These are phyloP conservation scores for Boloria selene DNA, from an alignment of 2,888 invertebrate genomes.

Conservation along the genomic window DNA sequence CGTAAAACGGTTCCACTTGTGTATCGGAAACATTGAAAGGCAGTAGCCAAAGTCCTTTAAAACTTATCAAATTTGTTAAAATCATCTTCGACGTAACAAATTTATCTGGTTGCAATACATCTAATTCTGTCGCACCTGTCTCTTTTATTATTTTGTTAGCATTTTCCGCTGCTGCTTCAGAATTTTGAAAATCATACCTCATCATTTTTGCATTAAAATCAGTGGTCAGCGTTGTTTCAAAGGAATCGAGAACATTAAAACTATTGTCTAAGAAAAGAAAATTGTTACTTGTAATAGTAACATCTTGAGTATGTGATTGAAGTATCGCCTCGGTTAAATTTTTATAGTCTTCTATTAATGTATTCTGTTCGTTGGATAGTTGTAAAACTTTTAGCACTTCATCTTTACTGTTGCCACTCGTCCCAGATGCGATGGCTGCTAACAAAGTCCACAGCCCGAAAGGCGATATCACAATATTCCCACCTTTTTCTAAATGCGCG, in stretches of 20 bases:
- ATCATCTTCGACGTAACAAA: constrained; percentile 83
- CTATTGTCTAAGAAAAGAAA: constrained; percentile 71
- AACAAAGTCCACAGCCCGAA: constrained; percentile 77
- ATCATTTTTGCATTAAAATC: constrained; percentile 68
- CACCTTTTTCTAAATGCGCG: constrained; percentile 62
- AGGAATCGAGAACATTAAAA: constrained; percentile 58
- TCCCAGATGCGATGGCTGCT: constrained; percentile 71
- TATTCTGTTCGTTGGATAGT: constrained; percentile 55
- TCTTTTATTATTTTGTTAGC: constrained; percentile 64
- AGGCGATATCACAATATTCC: constrained; percentile 74
- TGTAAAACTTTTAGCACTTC: constrained; percentile 64
- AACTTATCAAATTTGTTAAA: constrained; percentile 86
- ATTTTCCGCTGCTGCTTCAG: constrained; percentile 57
- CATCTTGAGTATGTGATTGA: constrained; percentile 58
- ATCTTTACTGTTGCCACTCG: constrained; percentile 60
- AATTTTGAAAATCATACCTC: constrained; percentile 64
- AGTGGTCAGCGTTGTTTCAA: constrained; percentile 53
- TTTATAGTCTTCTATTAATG: constrained; percentile 59
- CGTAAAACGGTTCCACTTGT: constrained; percentile 79
- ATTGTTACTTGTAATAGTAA: constrained; percentile 64
- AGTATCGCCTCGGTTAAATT: constrained; percentile 58
- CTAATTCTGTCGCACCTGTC: constrained; percentile 65
- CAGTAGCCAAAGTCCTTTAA: constrained; percentile 86
- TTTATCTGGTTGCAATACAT: constrained; percentile 75
- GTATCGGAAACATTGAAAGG: constrained; percentile 85